Conservation (phyloP, 2,888 invertebrate species). For the Drosophila macrospina region DNA sequence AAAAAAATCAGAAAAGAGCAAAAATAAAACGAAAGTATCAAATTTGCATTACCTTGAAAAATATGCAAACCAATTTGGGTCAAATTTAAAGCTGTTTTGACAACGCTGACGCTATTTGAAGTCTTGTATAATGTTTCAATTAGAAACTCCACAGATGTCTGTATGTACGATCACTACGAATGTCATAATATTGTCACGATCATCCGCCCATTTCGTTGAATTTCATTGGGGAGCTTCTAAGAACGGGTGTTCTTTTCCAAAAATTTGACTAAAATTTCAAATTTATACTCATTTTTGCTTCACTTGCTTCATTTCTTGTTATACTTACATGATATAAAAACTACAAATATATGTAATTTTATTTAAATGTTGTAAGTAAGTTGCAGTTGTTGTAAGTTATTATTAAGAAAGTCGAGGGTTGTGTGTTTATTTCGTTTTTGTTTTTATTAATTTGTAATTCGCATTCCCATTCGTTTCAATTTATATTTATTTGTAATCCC, state of each 20-base stretch:
- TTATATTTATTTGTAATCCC: constrained; percentile 72
- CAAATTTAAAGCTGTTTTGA: constrained; percentile 50
- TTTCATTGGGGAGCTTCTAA: constrained; percentile 42
- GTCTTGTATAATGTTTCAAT: constrained; percentile 64
- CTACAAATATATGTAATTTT: too few species aligned
- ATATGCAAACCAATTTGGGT: constrained; percentile 67
- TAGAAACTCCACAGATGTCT: constrained; percentile 53
- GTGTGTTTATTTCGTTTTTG: constrained; percentile 59
- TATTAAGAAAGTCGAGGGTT: constrained; percentile 56
- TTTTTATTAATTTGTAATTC: constrained; percentile 63
- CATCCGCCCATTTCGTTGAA: constrained; percentile 51
- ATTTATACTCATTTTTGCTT: constrained; percentile 35
- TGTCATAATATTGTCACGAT: constrained; percentile 49
- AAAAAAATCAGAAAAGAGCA: constrained; percentile 23
- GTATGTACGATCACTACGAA: constrained; percentile 9
- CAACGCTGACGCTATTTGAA: constrained; percentile 51
- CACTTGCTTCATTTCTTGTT: constrained; percentile 31
- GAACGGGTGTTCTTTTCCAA: constrained; percentile 60
- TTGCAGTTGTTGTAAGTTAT: constrained; percentile 1
- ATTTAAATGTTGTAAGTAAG: too few species aligned
- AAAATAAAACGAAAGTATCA: constrained; percentile 71
- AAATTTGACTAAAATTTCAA: constrained; percentile 54
- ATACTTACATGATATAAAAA: constrained; percentile 22
- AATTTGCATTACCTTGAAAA: constrained; percentile 74
- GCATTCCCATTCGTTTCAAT: constrained; percentile 59